Base-by-base conservation (phyloP, 2,797 vertebrate genomes). In the Oreonectes daqikongensis region DNA sequence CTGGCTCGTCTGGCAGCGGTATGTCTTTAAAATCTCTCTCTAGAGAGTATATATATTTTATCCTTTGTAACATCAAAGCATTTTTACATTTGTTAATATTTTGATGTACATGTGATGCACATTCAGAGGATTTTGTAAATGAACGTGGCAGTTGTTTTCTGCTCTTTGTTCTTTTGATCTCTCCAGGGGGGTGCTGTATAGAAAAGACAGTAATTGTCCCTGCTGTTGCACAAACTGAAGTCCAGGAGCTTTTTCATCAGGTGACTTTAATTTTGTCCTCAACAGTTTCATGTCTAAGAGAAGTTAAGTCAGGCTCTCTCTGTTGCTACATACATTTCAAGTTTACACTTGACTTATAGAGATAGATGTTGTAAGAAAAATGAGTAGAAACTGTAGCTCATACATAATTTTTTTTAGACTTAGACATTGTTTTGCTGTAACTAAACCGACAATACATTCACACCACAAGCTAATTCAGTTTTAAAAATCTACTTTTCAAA, bases 111-210 rank as follows among this genome's bases (percentile, higher is more conserved):
- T 72, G 59, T 60, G 32, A 8, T 30, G 28, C 2, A 60, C 6
- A 60, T 60, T 26, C 26, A 60, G 17, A 32, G 2, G 28, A 32
- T 61, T 61, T 61, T 61, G 18, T 35, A 68, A n/a, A 1, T 57
- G 26, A 66, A 55, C 11, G 38, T 66, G 64, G 53, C 74, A 69
- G 65, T 38, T 57, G 48, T 55, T 67, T 67, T 64, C 26, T 68
- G n/a, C 42, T 69, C 15, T 20, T 40, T 67, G 32, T 55, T 2
- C 64, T 68, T 69, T 50, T 61, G 40, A 75, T 75, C 64, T 46
- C 52, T 76, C 26, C 53, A 65, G 55, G 53, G 28, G 52, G 50
- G 14, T 48, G 65, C 12, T 46, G 40, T 60, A 44, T 14, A n/a
- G 20, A 55, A 76, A 59, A 30, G 10, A 48, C 38, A 48, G 24